Base-by-base conservation (phyloP, 92 coral and sea anemone species). In the Meandrina meandrites region DNA sequence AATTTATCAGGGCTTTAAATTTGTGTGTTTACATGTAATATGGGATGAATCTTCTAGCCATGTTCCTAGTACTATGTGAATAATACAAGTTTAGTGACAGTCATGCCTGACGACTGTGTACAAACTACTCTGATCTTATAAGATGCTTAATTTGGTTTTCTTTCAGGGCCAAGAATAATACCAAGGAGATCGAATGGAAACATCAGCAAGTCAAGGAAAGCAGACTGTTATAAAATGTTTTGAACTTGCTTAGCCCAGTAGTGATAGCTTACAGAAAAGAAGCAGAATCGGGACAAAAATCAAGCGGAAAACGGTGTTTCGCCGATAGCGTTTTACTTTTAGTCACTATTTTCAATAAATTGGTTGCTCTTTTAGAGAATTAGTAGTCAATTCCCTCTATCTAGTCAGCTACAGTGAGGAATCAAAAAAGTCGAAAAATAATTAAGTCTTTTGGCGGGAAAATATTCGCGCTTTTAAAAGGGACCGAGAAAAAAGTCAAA, bases 381-480 rank as follows among this genome's bases (percentile, higher is more conserved):
- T 13, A 58, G 3, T 58, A 5, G 1, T 58, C 7, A 19, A 58
- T 13, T 56, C 5, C 21, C 66, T 0, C 66, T 3, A 17, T 14
- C 58, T 0, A 40, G 66, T 58, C n/a, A 21, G n/a, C n/a, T 58
- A 2, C 27, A 19, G n/a, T 0, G 27, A 58, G 58, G 58, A 54
- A 54, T 0, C 58, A 54, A 54, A 15, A n/a, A 54, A 54, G 58
- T 3, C 45, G 45, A 48, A 48, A 56, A 19, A 56, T 16, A 56
- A 56, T 24, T 56, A 15, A 56, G 62, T 56, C 62, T 56, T 56
- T 56, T 56, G 31, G 69, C 70, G 70, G 70, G 70, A n/a, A 64
- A 64, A 62, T 62, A 54, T 64, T 64, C 13, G 70, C 70, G 70
- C 70, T n/a, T 64, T 64, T 64, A 64, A 64, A 64, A 64, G 70